phyloP scores from a whole-genome alignment of 2,113 vertebrate species.

The Dryoscopus gambensis region DNA sequence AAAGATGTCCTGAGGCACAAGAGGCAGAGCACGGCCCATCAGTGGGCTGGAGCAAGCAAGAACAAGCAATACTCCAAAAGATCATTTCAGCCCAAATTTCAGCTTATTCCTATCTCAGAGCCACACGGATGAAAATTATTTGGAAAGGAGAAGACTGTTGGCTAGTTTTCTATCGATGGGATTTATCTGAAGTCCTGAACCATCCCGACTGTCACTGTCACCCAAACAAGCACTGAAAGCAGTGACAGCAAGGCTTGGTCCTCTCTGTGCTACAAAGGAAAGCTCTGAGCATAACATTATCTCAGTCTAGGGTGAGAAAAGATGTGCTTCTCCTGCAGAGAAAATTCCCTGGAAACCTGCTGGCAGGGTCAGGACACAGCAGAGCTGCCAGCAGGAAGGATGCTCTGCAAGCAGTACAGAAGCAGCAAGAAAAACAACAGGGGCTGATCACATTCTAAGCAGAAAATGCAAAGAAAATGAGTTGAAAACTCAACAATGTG shows the following conservation, averaged over 20 bases:
- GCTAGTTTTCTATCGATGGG: not conserved
- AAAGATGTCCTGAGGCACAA: constrained; percentile 82
- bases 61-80: not conserved
- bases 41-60: not conserved
- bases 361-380: not conserved
- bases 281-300: not conserved
- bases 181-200: not conserved
- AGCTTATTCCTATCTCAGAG: not conserved
- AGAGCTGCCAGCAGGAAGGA: not conserved
- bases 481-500: not conserved
- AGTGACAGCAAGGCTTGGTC: not conserved
- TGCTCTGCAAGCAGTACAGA: not conserved
- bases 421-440: not conserved
- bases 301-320: not conserved
- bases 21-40: rapidly evolving
- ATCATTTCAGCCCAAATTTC: not conserved
- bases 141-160: not conserved
- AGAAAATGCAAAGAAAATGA: not conserved
- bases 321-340: not conserved
- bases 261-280: not conserved
- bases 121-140: not conserved
- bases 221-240: not conserved
- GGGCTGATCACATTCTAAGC: not conserved
- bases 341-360: not conserved
- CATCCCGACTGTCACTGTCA: not conserved